Evolutionary conservation across 2,113 vertebrate species (phyloP).

Genomic region (Eclectus roratus): DNA sequence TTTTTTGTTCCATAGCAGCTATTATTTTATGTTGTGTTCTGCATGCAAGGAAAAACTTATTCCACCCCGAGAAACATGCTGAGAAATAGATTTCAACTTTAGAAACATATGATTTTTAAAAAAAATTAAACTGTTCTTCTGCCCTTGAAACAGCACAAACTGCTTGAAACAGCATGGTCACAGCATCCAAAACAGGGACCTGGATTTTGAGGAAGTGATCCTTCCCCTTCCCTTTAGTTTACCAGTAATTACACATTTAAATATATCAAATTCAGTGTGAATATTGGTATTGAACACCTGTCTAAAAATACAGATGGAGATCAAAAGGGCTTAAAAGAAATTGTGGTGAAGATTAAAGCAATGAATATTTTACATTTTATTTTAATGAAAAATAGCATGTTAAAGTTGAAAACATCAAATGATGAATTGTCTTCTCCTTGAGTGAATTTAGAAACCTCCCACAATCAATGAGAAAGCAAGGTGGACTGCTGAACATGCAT

Average conservation of each 20-base stretch:
- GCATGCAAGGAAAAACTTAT: neutral
- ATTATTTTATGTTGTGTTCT: neutral
- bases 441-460: neutral
- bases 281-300: neutral
- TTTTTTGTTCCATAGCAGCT: neutral
- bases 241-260: neutral
- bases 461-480: neutral
- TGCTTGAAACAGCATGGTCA: neutral
- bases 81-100: neutral
- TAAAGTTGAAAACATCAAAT: neutral
- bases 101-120: neutral
- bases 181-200: neutral
- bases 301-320: neutral
- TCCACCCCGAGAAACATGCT: neutral
- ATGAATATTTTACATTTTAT: neutral
- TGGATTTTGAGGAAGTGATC: neutral
- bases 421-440: neutral
- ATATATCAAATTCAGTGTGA: neutral
- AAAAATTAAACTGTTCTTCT: neutral
- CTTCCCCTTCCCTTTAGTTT: neutral
- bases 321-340: neutral
- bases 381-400: neutral
- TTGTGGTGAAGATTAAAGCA: neutral
- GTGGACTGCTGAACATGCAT: rapidly evolving
- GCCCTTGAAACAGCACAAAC: neutral